Evolutionary conservation across 2,888 invertebrate species (phyloP).

Genomic region (Dermolepida albohirtum): DNA sequence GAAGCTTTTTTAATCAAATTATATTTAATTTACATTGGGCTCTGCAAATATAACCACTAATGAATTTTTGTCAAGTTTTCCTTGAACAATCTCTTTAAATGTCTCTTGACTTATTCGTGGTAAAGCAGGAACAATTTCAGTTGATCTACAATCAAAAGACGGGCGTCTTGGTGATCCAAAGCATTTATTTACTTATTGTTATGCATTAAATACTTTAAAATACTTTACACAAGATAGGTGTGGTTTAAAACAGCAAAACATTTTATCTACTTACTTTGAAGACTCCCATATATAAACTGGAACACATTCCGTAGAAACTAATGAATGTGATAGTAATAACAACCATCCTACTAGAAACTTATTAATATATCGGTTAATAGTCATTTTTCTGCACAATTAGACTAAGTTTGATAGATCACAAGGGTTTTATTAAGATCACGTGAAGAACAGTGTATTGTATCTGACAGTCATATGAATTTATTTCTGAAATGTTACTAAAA

Average conservation of each 20-base stretch:
- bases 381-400: slow-evolving; percentile 43
- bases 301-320: slow-evolving; percentile 57
- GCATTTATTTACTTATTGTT: slow-evolving; percentile 1
- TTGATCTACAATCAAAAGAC: slow-evolving; percentile 34
- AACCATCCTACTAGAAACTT: slow-evolving; percentile 37
- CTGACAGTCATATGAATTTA: slow-evolving; percentile 50
- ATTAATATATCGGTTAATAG: slow-evolving; percentile 35
- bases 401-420: slow-evolving; percentile 44
- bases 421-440: slow-evolving; percentile 49
- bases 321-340: slow-evolving; percentile 34
- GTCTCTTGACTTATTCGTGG: slow-evolving; percentile 59
- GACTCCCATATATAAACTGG: slow-evolving; percentile 63
- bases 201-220: slow-evolving; percentile 44
- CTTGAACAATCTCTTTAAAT: slow-evolving; percentile 58
- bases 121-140: slow-evolving; percentile 59
- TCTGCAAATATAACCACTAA: slow-evolving; percentile 67
- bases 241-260: slow-evolving; percentile 48
- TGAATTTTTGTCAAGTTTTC: slow-evolving; percentile 56
- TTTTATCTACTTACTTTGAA: slow-evolving; percentile 56
- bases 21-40: slow-evolving; percentile 63
- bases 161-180: neutral
- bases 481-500: slow-evolving; percentile 23
- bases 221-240: slow-evolving; percentile 46
- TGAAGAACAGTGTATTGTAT: slow-evolving; percentile 47
- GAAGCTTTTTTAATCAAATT: slow-evolving; percentile 1